These are phyloP conservation scores for Escarpia spicata DNA, from an alignment of 2,888 invertebrate species.

Conservation along the genomic window DNA sequence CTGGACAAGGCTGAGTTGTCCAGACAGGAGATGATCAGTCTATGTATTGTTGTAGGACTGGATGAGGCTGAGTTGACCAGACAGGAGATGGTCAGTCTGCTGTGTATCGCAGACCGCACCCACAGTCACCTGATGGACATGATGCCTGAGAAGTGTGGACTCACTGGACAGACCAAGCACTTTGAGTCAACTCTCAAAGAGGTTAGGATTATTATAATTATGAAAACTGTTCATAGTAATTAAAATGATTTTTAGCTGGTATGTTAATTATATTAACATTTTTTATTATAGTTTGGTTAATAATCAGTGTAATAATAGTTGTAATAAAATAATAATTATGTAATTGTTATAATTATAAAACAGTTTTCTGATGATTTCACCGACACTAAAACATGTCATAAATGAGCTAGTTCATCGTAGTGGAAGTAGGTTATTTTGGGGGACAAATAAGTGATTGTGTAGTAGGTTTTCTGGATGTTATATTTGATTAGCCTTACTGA, in stretches of 20 bases:
- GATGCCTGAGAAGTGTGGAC: conserved; percentile 96
- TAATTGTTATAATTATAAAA: too few relatives aligned
- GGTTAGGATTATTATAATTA: conserved; percentile 39
- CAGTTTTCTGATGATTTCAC: too few relatives aligned
- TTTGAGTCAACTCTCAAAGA: conserved; percentile 61
- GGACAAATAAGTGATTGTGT: too few relatives aligned
- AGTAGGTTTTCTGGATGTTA: too few relatives aligned
- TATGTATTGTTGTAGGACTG: conserved; percentile 50
- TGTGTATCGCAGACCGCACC: conserved; percentile 94
- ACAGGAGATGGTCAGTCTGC: conserved; percentile 89
- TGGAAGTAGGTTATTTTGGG: too few relatives aligned
- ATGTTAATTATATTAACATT: background rate
- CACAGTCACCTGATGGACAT: conserved; percentile 94
- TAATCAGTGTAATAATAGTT: too few relatives aligned
- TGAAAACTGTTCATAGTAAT: background rate
- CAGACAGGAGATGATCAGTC: conserved; percentile 69
- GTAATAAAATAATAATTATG: too few relatives aligned
- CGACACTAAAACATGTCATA: too few relatives aligned
- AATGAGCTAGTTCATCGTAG: too few relatives aligned
- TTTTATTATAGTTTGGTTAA: background rate
- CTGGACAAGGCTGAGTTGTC: conserved; percentile 63
- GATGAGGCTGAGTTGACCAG: conserved; percentile 73
- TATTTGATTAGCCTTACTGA: background rate
- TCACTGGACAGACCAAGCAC: conserved; percentile 54
- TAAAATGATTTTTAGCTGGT: background rate